A percentile compares a stretch with the other conserved stretches of the same genome.
Conservation (phyloP, 2,888 invertebrate genomes). For the Hemistola chrysoprasaria region DNA sequence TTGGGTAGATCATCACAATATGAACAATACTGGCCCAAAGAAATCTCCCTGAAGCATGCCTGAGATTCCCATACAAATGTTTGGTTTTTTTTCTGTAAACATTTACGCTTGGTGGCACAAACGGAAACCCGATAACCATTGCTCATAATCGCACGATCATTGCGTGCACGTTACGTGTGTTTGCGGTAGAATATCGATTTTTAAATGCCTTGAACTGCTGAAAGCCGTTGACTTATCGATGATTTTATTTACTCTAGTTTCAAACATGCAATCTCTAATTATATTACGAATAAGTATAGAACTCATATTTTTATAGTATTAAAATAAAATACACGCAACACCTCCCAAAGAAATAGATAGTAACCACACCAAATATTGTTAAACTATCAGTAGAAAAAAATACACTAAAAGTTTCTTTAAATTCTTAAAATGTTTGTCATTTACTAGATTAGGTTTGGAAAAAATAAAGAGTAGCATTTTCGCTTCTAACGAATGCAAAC, state of each 20-base stretch:
- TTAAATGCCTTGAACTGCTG: conserved; percentile 11
- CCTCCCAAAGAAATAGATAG: too few relatives aligned
- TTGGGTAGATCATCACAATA: too few relatives aligned
- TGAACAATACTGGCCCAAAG: conserved; percentile 26
- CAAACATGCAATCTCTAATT: neutral
- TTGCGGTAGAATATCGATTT: conserved; percentile 25
- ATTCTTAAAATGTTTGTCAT: too few relatives aligned
- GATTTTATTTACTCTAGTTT: neutral
- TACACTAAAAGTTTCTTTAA: too few relatives aligned
- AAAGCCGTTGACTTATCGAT: conserved; percentile 4
- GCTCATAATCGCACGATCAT: conserved; percentile 34
- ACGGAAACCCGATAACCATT: conserved; percentile 33
- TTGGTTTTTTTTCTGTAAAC: conserved; percentile 28
- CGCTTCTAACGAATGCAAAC: too few relatives aligned
- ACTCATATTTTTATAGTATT: too few relatives aligned
- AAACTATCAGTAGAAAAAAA: too few relatives aligned
- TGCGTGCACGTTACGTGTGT: conserved; percentile 28
- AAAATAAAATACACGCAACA: too few relatives aligned
- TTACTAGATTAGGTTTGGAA: too few relatives aligned
- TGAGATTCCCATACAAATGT: conserved; percentile 24
- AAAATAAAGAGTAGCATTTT: too few relatives aligned
- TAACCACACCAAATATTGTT: too few relatives aligned
- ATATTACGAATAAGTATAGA: too few relatives aligned
- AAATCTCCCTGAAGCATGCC: conserved; percentile 26
- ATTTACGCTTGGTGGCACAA: conserved; percentile 34